Percentiles rank a stretch among this genome's conserved stretches.
Evolutionary conservation across 2,797 vertebrate genomes (phyloP).

Genomic region (Amphiprion clarkii): DNA sequence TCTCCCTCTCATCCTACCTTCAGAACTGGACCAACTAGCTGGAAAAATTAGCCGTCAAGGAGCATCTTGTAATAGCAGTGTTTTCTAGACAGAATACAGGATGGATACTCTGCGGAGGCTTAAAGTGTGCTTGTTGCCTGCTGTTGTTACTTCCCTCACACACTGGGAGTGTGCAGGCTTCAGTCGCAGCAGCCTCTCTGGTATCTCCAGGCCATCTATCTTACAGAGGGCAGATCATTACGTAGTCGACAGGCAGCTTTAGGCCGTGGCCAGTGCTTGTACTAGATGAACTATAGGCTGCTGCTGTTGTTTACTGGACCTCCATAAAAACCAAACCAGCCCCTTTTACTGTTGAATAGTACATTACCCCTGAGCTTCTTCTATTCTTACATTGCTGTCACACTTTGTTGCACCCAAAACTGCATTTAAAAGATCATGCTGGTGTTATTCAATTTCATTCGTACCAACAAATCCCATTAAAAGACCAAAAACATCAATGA

Average conservation of each 20-base stretch:
- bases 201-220: conserved; percentile 83
- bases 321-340: conserved; percentile 54
- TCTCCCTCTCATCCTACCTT: conserved; percentile 3
- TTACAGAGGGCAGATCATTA: conserved; percentile 83
- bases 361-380: conserved; percentile 38
- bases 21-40: conserved; percentile 18
- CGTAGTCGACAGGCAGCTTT: conserved; percentile 80
- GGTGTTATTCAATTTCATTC: conserved; percentile 28
- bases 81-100: conserved; percentile 60
- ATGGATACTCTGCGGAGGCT: conserved; percentile 52
- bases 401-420: conserved; percentile 41
- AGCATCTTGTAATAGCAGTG: conserved; percentile 34
- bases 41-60: conserved; percentile 57
- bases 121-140: conserved; percentile 61
- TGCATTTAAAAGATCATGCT: conserved; percentile 28
- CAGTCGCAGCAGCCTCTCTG: conserved; percentile 65
- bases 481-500: conserved; percentile 34
- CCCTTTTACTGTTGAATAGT: conserved; percentile 44
- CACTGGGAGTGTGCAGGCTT: conserved; percentile 46
- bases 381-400: conserved; percentile 26
- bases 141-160: conserved; percentile 65
- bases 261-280: conserved; percentile 71
- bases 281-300: conserved; percentile 71
- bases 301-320: conserved; percentile 67
- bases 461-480: conserved; percentile 28